Percentiles rank a stretch among this genome's conserved stretches.
Conservation (phyloP, 64 coral and sea anemone species). For the Orbicella faveolata region DNA sequence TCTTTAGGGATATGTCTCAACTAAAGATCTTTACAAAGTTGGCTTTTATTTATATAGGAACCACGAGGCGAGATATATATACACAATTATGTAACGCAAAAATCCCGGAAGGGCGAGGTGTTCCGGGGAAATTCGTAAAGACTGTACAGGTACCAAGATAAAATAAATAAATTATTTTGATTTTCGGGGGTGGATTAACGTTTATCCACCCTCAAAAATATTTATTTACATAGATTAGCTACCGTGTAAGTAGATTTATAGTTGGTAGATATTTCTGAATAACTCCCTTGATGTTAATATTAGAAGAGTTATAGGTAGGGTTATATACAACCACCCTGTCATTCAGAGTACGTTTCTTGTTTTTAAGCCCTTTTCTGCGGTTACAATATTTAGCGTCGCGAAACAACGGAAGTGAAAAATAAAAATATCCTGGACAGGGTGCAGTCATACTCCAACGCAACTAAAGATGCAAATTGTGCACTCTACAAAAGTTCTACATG, state of each 20-base stretch:
- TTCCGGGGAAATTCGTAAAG: not conserved
- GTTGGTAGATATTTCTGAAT: not conserved
- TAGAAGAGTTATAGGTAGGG: not conserved
- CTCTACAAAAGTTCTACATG: too few relatives aligned
- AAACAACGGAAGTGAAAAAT: conserved; percentile 30
- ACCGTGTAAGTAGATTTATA: too few relatives aligned
- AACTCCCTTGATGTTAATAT: not conserved
- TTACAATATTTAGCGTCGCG: too few relatives aligned
- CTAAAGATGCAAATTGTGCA: too few relatives aligned
- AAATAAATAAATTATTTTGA: not conserved
- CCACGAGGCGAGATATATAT: not conserved
- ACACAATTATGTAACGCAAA: not conserved
- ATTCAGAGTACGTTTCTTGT: not conserved
- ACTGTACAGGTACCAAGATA: conserved; percentile 1
- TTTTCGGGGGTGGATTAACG: conserved; percentile 31
- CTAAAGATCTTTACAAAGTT: conserved; percentile 27
- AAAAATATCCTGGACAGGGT: too few relatives aligned
- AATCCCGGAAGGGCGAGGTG: not conserved
- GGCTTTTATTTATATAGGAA: conserved; percentile 1
- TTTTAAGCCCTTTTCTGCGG: too few relatives aligned
- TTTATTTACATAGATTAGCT: too few relatives aligned
- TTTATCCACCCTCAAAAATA: not conserved
- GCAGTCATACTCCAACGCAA: too few relatives aligned
- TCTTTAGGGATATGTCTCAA: conserved; percentile 32
- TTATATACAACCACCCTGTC: not conserved